These are phyloP conservation scores for Acrobasis consociella DNA, from an alignment of 2,888 invertebrate species.

Conservation along the genomic window DNA sequence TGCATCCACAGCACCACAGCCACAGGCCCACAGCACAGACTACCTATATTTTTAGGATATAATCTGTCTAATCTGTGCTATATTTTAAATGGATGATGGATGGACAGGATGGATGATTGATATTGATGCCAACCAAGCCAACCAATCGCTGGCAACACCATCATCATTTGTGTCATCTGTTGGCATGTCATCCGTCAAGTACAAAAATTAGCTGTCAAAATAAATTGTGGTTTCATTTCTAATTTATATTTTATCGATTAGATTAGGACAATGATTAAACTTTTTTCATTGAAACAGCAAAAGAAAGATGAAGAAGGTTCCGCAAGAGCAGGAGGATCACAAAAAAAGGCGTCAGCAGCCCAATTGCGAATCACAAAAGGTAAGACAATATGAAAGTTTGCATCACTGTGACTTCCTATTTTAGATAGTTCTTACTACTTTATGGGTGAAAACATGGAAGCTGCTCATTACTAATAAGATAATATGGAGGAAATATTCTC, in stretches of 20 bases:
- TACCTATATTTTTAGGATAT: too few relatives aligned
- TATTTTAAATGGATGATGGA: too few relatives aligned
- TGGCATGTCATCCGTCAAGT: slow-evolving; percentile 27
- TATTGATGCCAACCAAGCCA: too few relatives aligned
- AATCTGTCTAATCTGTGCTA: too few relatives aligned
- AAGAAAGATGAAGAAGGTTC: slow-evolving; percentile 97
- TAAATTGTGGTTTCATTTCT: slow-evolving; percentile 69
- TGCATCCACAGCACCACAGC: too few relatives aligned
- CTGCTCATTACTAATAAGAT: not conserved
- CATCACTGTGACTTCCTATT: slow-evolving; percentile 4
- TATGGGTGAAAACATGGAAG: not conserved
- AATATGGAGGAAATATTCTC: not conserved
- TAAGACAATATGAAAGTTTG: slow-evolving; percentile 52
- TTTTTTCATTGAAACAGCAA: slow-evolving; percentile 99
- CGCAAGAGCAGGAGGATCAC: slow-evolving; percentile 84
- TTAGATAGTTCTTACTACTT: not conserved
- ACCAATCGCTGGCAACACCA: too few relatives aligned
- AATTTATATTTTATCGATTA: slow-evolving; percentile 72
- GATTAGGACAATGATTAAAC: slow-evolving; percentile 93
- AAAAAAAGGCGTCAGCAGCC: slow-evolving; percentile 97
- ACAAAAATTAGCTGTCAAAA: slow-evolving; percentile 71
- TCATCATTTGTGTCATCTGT: not conserved
- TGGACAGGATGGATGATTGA: too few relatives aligned
- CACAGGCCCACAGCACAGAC: too few relatives aligned
- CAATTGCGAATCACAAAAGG: slow-evolving; percentile 99